Evolutionary conservation across 2,797 vertebrate species (phyloP), one percentile per base, ranked within the genome.

Genomic region (Pangasius krempfi): DNA sequence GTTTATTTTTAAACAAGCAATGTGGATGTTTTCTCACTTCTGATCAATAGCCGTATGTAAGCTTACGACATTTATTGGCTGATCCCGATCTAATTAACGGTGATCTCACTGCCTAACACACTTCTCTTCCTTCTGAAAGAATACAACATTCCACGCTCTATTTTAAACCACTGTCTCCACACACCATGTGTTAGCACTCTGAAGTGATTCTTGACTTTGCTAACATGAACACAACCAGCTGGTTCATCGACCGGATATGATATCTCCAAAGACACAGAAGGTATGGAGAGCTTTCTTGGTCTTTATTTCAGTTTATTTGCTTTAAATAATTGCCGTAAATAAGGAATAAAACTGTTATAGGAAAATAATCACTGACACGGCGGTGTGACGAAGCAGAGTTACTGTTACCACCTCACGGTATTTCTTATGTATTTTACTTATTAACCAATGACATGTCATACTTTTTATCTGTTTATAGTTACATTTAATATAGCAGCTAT

Each of bases 1-100:
- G 79, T 27, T 44, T 62, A 82, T 82, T 82, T 82, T 82, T 27
- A 62, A 82, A 44, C 80, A 44, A 60, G 25, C 13, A 27, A 27
- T 16, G 22, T n/a, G 78, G 30, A 25, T 79, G 37, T 82, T 82
- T 44, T 60, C 54, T 81, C 12, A 27, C 14, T 81, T 64, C 58
- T 64, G 14, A 18, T 1, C 78, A 5, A 30, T 30, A 20, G 18
- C 54, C 27, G 1, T 25, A 13, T 56, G 52, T 37, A 60, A 0
- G 12, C 40, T 44, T n/a, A 0, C n/a, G 25, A 30, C 3, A 50
- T 66, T 66, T n/a, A 40, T 84, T 25, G 16, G 0, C 62, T 52
- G 44, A 25, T 70, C 4, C 27, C 4, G 4, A 52, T 33, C 62
- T 22, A 54, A 84, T 70, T 22, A 25, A 70, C 25, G 25, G 12